phyloP scores from a whole-genome alignment of 2,888 invertebrate genomes.

The Schizotus pectinicornis region DNA sequence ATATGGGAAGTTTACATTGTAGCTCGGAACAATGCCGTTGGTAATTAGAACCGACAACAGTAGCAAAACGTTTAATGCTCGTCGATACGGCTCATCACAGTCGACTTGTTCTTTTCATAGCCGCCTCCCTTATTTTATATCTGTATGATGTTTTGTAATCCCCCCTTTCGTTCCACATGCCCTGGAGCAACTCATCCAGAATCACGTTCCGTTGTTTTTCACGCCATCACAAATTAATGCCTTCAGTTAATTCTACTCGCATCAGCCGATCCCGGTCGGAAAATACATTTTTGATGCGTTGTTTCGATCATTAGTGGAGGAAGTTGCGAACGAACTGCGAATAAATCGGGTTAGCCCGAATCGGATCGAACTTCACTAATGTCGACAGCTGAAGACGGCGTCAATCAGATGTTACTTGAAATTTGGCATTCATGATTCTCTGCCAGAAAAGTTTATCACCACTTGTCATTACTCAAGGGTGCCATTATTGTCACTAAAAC shows the following conservation, averaged over 20 bases:
- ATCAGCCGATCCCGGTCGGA: slow-evolving; percentile 31
- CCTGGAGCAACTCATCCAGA: slow-evolving; percentile 24
- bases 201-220: slow-evolving; percentile 39
- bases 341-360: slow-evolving; percentile 13
- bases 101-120: slow-evolving; percentile 25
- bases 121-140: slow-evolving; percentile 13
- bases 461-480: too few relatives aligned
- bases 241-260: slow-evolving; percentile 33
- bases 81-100: slow-evolving; percentile 23
- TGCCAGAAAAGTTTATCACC: too few relatives aligned
- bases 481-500: too few relatives aligned
- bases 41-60: slow-evolving; percentile 16
- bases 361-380: too few relatives aligned
- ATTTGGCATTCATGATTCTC: too few relatives aligned
- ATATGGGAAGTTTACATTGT: too few relatives aligned
- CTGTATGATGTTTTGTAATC: slow-evolving; percentile 2
- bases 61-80: slow-evolving; percentile 13
- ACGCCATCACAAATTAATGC: slow-evolving; percentile 37
- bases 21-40: not conserved
- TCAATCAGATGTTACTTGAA: too few relatives aligned
- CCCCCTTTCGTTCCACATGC: slow-evolving; percentile 18
- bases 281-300: slow-evolving; percentile 38
- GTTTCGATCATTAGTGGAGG: slow-evolving; percentile 23
- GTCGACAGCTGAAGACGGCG: too few relatives aligned
- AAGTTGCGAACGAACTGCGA: slow-evolving; percentile 21